phyloP scores from a whole-genome alignment of 2,113 vertebrate species.

The Dicentrarchus labrax region DNA sequence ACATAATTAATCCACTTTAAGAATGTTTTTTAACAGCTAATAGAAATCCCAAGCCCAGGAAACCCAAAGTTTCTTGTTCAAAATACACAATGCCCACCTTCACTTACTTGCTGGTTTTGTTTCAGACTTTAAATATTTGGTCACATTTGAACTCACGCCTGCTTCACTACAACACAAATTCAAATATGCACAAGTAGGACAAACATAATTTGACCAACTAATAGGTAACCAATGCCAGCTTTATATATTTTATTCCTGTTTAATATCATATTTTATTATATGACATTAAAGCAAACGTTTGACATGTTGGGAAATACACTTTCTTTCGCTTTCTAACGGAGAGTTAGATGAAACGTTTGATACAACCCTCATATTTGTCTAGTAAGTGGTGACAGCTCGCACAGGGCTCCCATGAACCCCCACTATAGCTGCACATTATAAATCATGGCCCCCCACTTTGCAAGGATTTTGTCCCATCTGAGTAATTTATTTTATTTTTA shows the following conservation, averaged over 20 bases:
- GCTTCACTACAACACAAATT: conserved; percentile 48
- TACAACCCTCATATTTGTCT: background rate
- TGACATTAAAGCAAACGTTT: conserved; percentile 5
- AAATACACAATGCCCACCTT: conserved; percentile 42
- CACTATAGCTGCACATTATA: too few relatives aligned
- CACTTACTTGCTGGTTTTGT: conserved; percentile 24
- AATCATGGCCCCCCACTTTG: too few relatives aligned
- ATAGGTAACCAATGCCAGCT: conserved; percentile 17
- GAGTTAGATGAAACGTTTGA: background rate
- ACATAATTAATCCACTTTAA: conserved; percentile 59
- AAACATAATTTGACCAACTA: conserved; percentile 7
- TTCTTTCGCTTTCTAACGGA: background rate
- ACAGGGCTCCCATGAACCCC: too few relatives aligned
- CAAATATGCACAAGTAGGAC: conserved; percentile 41
- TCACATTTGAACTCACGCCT: conserved; percentile 50
- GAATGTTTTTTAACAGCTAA: conserved; percentile 28
- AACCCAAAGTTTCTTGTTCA: conserved; percentile 37
- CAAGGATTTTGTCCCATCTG: too few relatives aligned
- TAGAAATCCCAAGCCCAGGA: conserved; percentile 33
- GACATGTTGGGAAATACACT: conserved; percentile 25
- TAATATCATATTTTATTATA: conserved; percentile 19
- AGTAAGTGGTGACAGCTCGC: background rate
- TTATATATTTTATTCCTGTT: conserved; percentile 27
- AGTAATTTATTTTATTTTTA: too few relatives aligned
- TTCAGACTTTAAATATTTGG: conserved; percentile 55